Percentiles rank a stretch among this genome's conserved stretches.
These are phyloP conservation scores for Coracopsis vasa DNA, from an alignment of 2,113 vertebrate species.

Conservation along the genomic window DNA sequence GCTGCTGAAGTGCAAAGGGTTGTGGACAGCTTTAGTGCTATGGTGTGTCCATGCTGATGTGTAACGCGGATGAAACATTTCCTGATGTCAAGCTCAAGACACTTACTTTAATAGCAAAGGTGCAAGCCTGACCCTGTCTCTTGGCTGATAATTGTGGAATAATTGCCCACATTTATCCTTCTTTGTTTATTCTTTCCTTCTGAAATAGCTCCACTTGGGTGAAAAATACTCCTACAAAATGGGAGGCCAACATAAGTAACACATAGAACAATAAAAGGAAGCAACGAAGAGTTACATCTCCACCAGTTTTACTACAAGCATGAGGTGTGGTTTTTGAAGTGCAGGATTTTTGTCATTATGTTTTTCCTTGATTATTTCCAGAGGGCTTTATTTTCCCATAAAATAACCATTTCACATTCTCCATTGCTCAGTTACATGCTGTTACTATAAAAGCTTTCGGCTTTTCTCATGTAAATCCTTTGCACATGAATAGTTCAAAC, in stretches of 20 bases:
- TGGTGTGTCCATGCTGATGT: not conserved
- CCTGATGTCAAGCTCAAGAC: not conserved
- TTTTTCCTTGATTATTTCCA: not conserved
- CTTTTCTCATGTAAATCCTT: not conserved
- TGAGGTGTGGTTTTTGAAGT: not conserved
- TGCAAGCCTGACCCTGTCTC: not conserved
- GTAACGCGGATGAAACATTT: not conserved
- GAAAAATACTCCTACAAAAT: not conserved
- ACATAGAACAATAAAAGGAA: not conserved
- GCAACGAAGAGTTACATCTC: not conserved
- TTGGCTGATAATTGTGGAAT: not conserved
- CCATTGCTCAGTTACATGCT: not conserved
- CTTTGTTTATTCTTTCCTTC: not conserved
- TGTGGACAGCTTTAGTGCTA: not conserved
- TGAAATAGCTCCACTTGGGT: not conserved
- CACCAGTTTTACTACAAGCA: not conserved
- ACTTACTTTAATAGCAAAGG: not conserved
- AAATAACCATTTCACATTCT: not conserved
- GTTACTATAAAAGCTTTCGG: not conserved
- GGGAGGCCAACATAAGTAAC: not conserved
- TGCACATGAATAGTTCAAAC: not conserved
- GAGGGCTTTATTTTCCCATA: not conserved
- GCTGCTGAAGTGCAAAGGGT: fast-evolving
- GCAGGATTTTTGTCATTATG: not conserved
- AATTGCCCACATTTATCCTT: not conserved